Base-by-base conservation (phyloP, 2,113 vertebrate genomes). In the Cyanoramphus novaezelandiae region DNA sequence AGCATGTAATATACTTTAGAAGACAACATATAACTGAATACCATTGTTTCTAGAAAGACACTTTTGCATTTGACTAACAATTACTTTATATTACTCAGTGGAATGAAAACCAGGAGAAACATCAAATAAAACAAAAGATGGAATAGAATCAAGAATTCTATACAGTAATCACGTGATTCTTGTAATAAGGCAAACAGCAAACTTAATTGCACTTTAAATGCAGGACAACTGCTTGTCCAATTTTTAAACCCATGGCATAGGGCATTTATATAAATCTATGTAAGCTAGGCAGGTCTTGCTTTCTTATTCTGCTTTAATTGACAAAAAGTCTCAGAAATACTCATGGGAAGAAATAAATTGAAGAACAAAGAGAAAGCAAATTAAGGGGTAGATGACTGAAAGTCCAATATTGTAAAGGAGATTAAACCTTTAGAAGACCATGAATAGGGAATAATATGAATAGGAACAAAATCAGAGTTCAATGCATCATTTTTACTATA, bases 401-500 rank as follows among this genome's bases (percentile, higher is more conserved):
- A 95, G 31, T 62, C 63, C 50, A 94, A 75, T 70, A 94, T 75
- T 75, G 8, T 76, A 81, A 94, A 94, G 50, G 39, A 91, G 60
- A 92, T 88, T 90, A 95, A 96, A 89, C 13, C 52, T 62, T 60
- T 68, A 92, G 79, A 88, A 80, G 33, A 78, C 28, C 0, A 2
- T 47, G 44, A 92, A 64, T 43, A 76, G 31, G 25, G 63, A 92
- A 49, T 62, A 80, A 83, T 88, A 74, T 27, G 49, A 92, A 89
- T 14, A 80, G 52, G 79, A 94, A 65, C 3, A 68, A 78, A 91
- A 90, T 52, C 28, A 63, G 43, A 47, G 44, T 85, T 92, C 63
- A 85, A 17, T 92, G 29, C 11, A 94, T 87, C 85, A 83, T 89
- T 59, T 95, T 96, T 95, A 91, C 41, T 89, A 47, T 53, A 81